Base-by-base conservation (phyloP, 2,797 vertebrate species). In the Manis javanica region DNA sequence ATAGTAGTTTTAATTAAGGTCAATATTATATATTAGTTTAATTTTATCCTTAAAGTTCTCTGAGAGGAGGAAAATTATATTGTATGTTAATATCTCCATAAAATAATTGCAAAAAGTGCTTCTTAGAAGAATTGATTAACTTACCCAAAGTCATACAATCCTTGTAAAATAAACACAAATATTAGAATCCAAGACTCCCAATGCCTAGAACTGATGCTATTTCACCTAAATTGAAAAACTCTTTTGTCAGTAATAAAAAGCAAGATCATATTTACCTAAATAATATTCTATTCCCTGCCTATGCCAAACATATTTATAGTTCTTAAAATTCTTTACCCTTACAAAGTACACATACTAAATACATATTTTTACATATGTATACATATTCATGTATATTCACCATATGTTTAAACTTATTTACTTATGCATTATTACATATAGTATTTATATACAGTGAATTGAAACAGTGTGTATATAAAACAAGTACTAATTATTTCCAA, bases 1-100 rank as follows among this genome's bases (percentile, higher is more conserved):
- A 79, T 29, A 34, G 55, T 37, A 85, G 93, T 68, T 93, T 91
- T 95, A 91, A 94, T 89, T 89, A 93, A 94, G 63, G 14, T 59
- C 24, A 37, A 10, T 85, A 72, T 68, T 95, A 84, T 75, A 37
- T 92, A 90, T 46, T 81, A 81, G 34, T n/a, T 74, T 92, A 87
- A 94, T 81, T 90, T 94, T 92, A 92, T 53, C n/a, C 34, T 39
- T 84, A 81, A 8, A 53, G 19, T 24, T 90, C n/a, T n/a, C 10
- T 46, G 5, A 68, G 37, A 57, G 53, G 1, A 64, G 15, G 6
- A 63, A 82, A 90, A 72, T 64, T 86, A 79, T 84, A 59, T 18
- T 83, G 7, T 55, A 55, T 77, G 39, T 68, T 63, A 51, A 42
- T 37, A 75, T 69, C 39, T 81, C n/a, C 24, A 87, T 66, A 91